Conservation (phyloP, 2,113 vertebrate genomes). For the Elephantulus edwardii region DNA sequence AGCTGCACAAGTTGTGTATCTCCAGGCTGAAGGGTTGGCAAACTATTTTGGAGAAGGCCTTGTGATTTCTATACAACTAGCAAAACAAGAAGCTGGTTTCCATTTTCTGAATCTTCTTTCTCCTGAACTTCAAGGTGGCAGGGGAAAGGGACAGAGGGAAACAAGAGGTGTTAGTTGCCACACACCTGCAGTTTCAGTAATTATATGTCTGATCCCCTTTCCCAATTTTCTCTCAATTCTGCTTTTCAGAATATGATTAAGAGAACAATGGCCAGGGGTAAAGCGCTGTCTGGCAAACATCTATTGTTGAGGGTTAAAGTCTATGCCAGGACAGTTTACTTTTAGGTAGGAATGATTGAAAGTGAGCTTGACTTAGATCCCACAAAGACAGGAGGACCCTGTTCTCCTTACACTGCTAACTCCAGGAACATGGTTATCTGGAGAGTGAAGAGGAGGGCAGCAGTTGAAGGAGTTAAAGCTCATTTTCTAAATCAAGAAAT, state of each 20-base stretch:
- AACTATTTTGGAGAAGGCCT: not conserved
- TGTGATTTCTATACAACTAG: not conserved
- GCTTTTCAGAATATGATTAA: not conserved
- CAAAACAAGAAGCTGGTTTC: not conserved
- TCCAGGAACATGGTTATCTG: not conserved
- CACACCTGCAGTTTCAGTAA: too few relatives aligned
- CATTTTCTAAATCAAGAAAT: not conserved
- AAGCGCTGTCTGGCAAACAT: not conserved
- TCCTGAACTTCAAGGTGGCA: not conserved
- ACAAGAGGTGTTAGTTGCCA: not conserved
- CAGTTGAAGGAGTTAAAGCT: not conserved
- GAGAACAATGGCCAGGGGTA: not conserved
- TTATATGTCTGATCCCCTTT: not conserved
- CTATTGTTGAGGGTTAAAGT: not conserved
- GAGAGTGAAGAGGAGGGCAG: not conserved
- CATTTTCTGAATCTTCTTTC: not conserved
- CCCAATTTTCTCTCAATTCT: not conserved
- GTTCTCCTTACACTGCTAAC: too few relatives aligned
- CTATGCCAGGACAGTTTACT: not conserved
- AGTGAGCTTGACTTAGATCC: not conserved
- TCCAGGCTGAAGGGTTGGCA: not conserved
- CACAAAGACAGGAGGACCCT: not conserved
- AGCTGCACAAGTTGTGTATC: accelerated
- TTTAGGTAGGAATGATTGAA: too few relatives aligned
- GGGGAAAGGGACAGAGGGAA: not conserved